A percentile compares a stretch with the other conserved stretches of the same genome.
phyloP scores from a whole-genome alignment of 2,797 vertebrate genomes.

The Artibeus lituratus region DNA sequence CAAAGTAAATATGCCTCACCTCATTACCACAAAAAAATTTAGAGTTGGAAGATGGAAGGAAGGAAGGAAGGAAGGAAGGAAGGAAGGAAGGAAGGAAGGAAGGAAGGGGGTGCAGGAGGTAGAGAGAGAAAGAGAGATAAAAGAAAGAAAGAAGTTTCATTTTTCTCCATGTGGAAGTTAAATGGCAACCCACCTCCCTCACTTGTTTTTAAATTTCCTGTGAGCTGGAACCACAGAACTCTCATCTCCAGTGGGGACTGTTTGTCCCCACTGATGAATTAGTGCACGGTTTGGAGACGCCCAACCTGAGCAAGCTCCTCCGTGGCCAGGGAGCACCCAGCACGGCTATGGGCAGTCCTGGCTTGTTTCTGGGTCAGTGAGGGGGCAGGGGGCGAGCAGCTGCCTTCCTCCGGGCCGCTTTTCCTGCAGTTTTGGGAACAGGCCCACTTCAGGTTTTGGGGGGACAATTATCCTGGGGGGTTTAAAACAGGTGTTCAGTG shows the following conservation, averaged over 20 bases:
- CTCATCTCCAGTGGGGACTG: too few relatives aligned
- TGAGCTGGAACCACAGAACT: too few relatives aligned
- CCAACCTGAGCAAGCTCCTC: too few relatives aligned
- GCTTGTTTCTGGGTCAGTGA: background rate
- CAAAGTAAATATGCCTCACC: background rate
- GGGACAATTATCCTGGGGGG: rapidly evolving
- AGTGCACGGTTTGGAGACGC: background rate
- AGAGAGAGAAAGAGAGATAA: background rate
- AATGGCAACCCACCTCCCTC: background rate
- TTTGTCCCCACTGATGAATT: background rate
- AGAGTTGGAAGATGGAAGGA: background rate
- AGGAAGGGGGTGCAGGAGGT: background rate
- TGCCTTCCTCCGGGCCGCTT: background rate
- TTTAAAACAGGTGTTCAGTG: background rate
- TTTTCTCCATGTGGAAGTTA: background rate
- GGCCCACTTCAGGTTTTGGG: background rate
- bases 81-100: background rate
- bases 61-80: background rate
- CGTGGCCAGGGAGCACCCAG: too few relatives aligned
- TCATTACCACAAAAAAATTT: background rate
- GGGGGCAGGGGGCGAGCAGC: too few relatives aligned
- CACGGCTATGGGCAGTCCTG: rapidly evolving
- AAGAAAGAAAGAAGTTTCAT: background rate
- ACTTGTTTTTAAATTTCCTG: background rate
- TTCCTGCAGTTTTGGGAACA: background rate